Evolutionary conservation across 2,888 invertebrate species (phyloP).

Genomic region (Ganaspis brasiliensis): DNA sequence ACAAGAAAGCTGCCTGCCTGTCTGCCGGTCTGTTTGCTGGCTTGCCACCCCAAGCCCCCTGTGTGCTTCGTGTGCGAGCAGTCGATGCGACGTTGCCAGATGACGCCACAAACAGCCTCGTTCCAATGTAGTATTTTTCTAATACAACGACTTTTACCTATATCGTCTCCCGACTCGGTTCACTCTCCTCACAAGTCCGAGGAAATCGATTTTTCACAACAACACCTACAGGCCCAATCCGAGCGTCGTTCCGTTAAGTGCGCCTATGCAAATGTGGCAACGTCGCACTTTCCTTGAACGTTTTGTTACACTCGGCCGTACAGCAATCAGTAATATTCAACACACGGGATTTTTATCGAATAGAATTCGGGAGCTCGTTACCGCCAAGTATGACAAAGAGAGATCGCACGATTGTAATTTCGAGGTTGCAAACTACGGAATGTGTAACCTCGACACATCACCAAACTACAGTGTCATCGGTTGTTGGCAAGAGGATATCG

Average conservation of each 20-base stretch:
- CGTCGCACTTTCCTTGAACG: constrained; percentile 20
- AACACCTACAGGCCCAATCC: constrained; percentile 16
- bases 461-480: constrained; percentile 78
- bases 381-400: too few species aligned
- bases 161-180: neutral
- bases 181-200: neutral
- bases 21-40: constrained; percentile 48
- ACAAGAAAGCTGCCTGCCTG: constrained; percentile 71
- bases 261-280: neutral
- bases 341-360: neutral
- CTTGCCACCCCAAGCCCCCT: constrained; percentile 72
- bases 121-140: constrained; percentile 56
- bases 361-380: too few species aligned
- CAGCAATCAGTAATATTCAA: constrained; percentile 17
- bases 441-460: constrained; percentile 76
- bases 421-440: neutral
- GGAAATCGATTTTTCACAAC: constrained; percentile 45
- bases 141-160: neutral
- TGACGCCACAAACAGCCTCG: constrained; percentile 64
- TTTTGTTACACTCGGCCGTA: neutral
- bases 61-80: constrained; percentile 67
- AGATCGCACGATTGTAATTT: neutral
- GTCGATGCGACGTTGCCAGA: constrained; percentile 76
- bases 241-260: constrained; percentile 9
- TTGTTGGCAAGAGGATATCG: constrained; percentile 62